Percentiles rank a stretch among this genome's conserved stretches.
Evolutionary conservation across 2,797 vertebrate species (phyloP).

Genomic region (Sternarchorhynchus goeldii): DNA sequence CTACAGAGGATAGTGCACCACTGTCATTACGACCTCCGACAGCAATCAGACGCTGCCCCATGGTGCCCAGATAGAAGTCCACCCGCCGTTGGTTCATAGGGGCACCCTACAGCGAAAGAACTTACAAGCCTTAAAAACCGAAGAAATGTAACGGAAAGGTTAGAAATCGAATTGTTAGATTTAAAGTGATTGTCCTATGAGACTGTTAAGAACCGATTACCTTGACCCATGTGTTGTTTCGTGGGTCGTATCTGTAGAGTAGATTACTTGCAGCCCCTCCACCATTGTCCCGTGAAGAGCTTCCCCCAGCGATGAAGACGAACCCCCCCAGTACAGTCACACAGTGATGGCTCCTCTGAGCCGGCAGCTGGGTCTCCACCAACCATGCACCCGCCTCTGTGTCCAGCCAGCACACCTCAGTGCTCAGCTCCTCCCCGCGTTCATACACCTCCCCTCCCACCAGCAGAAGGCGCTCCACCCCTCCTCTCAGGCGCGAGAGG

Average conservation of each 20-base stretch:
- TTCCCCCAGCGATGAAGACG: conserved; percentile 89
- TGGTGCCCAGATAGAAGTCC: conserved; percentile 89
- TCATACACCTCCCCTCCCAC: conserved; percentile 93
- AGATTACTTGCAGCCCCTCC: conserved; percentile 89
- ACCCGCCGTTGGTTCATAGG: conserved; percentile 87
- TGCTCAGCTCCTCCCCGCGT: conserved; percentile 87
- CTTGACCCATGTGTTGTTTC: conserved; percentile 92
- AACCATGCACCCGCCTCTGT: conserved; percentile 78
- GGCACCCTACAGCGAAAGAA: conserved; percentile 71
- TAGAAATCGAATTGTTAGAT: background rate
- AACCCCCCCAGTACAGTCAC: conserved; percentile 90
- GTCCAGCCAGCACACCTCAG: conserved; percentile 87
- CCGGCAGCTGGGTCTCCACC: conserved; percentile 86
- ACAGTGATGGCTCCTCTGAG: conserved; percentile 89
- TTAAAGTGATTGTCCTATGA: background rate
- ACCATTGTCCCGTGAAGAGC: conserved; percentile 89
- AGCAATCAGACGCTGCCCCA: conserved; percentile 85
- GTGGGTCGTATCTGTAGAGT: conserved; percentile 94
- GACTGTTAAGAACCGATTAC: conserved; percentile 67
- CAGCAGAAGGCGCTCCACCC: conserved; percentile 83
- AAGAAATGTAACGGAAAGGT: background rate
- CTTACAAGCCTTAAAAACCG: background rate
- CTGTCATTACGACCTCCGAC: conserved; percentile 92
- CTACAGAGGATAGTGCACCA: conserved; percentile 87
- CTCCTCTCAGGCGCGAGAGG: conserved; percentile 79